Conservation (phyloP, 2,797 vertebrate species). For the Lepilemur ruficaudatus region DNA sequence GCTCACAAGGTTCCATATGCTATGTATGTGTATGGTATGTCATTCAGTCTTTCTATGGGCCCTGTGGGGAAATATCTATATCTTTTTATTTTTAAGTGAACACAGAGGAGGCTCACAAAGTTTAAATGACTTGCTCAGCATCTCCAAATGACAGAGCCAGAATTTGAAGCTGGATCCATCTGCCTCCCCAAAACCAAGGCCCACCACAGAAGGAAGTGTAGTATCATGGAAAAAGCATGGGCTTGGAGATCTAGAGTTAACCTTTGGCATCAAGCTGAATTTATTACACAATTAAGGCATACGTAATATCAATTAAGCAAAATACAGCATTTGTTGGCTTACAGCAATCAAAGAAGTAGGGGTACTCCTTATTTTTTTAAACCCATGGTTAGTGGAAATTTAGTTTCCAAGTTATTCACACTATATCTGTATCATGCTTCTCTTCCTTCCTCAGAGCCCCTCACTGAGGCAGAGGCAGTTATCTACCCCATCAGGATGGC, state of each 20-base stretch:
- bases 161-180: rapidly evolving
- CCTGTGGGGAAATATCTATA: rapidly evolving
- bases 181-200: rapidly evolving
- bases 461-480: rapidly evolving
- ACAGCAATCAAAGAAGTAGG: not conserved
- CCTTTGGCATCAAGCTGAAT: rapidly evolving
- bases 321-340: rapidly evolving
- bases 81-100: not conserved
- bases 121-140: rapidly evolving
- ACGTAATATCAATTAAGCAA: not conserved
- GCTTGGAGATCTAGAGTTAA: rapidly evolving
- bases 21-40: rapidly evolving
- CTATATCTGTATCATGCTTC: rapidly evolving
- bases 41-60: no score
- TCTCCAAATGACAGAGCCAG: not conserved
- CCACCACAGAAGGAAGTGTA: rapidly evolving
- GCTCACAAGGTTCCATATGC: rapidly evolving
- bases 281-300: rapidly evolving
- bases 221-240: rapidly evolving
- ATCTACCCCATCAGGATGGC: rapidly evolving
- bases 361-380: rapidly evolving
- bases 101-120: not conserved
- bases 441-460: not conserved
- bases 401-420: rapidly evolving
- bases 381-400: no score